Conservation (phyloP, 1,140 invertebrate genomes). For the Diorhabda elongata region DNA sequence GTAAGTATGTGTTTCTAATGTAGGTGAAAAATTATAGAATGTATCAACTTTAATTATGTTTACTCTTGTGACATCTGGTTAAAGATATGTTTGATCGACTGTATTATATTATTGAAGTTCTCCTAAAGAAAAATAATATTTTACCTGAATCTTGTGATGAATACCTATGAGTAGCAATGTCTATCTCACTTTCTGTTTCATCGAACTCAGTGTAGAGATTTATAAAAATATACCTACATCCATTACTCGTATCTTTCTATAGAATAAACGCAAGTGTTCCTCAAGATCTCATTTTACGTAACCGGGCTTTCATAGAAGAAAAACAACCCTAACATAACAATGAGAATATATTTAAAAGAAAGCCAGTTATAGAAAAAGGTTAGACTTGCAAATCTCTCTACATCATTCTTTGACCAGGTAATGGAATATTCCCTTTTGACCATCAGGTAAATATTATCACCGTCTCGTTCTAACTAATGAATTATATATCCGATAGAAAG, state of each 20-base stretch:
- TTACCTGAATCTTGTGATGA: no score
- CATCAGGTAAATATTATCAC: slow-evolving; percentile 9
- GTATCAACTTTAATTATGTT: no score
- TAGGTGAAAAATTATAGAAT: no score
- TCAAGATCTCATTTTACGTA: slow-evolving; percentile 16
- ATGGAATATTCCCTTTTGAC: slow-evolving; percentile 13
- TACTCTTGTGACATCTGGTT: no score
- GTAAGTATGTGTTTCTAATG: no score
- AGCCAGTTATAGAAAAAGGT: slow-evolving; percentile 13
- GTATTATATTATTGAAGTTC: no score
- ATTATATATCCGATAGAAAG: neutral
- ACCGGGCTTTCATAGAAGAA: slow-evolving; percentile 14
- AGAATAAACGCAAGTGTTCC: slow-evolving; percentile 6
- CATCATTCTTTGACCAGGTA: slow-evolving; percentile 8
- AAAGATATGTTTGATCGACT: no score
- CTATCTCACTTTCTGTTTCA: neutral
- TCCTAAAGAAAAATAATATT: no score
- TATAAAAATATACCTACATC: neutral
- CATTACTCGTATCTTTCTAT: neutral
- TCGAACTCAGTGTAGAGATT: neutral
- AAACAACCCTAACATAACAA: slow-evolving; percentile 17
- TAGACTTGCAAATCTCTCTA: slow-evolving; percentile 19
- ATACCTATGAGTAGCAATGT: no score
- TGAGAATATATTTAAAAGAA: slow-evolving; percentile 18
- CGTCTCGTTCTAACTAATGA: slow-evolving; percentile 4